These are phyloP conservation scores for Drosophila murphyi DNA, from an alignment of 1,140 invertebrate species.

Conservation along the genomic window DNA sequence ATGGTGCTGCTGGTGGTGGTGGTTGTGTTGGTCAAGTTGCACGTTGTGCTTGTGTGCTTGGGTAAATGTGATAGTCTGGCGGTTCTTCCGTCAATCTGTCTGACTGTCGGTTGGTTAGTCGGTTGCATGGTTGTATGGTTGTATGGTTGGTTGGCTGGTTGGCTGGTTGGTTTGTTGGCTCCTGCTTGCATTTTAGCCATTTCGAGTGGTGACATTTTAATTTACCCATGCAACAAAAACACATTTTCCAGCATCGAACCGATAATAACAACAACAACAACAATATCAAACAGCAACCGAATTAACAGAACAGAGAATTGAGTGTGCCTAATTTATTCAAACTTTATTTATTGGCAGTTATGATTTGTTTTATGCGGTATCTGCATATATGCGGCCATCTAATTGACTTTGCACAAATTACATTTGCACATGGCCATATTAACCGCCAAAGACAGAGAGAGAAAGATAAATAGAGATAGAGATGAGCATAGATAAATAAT, in stretches of 20 bases:
- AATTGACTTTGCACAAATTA: conserved; percentile 77
- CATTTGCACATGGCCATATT: conserved; percentile 66
- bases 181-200: conserved; percentile 62
- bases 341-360: conserved; percentile 79
- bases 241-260: conserved; percentile 70
- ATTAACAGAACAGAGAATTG: not conserved
- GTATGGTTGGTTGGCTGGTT: conserved; percentile 33
- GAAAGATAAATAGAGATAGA: not conserved
- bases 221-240: conserved; percentile 79
- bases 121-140: conserved; percentile 22
- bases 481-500: conserved; percentile 4
- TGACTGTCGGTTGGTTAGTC: not conserved
- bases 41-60: conserved; percentile 14
- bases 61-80: conserved; percentile 8
- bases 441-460: conserved; percentile 47
- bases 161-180: conserved; percentile 12
- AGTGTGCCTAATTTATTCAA: conserved; percentile 70
- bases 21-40: not conserved
- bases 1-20: too few relatives aligned
- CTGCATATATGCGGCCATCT: conserved; percentile 26
- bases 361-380: conserved; percentile 67
- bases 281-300: not conserved
- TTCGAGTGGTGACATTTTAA: conserved; percentile 78
- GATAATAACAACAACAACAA: conserved; percentile 35
- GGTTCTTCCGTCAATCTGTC: not conserved